phyloP scores from a whole-genome alignment of 1,140 invertebrate species.

The Bombus affinis region DNA sequence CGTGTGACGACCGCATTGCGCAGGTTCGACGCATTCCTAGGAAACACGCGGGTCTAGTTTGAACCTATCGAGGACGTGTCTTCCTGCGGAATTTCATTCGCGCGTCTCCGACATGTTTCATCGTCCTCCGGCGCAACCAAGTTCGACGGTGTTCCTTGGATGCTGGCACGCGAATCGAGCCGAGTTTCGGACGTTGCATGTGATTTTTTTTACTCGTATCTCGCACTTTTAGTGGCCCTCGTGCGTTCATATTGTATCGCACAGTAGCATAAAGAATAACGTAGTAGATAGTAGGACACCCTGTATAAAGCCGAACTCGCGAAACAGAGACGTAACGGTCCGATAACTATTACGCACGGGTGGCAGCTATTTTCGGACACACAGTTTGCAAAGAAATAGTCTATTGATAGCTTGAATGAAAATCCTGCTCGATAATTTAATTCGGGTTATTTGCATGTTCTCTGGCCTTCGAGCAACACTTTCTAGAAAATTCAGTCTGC shows the following conservation, averaged over 20 bases:
- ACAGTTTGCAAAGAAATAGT: not conserved
- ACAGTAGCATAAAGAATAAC: too few relatives aligned
- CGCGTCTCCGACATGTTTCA: not conserved
- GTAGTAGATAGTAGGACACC: not conserved
- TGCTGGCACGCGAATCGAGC: not conserved
- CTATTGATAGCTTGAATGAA: not conserved
- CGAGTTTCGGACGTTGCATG: too few relatives aligned
- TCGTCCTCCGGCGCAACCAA: not conserved
- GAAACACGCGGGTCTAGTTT: not conserved
- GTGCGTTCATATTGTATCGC: too few relatives aligned
- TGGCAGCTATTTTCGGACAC: not conserved
- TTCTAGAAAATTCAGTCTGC: not conserved
- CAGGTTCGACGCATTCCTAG: conserved; percentile 4
- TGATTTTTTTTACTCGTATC: too few relatives aligned
- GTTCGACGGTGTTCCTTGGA: not conserved
- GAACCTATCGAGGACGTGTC: not conserved
- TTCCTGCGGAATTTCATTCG: not conserved
- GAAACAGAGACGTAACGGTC: not conserved
- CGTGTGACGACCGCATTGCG: not conserved
- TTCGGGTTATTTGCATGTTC: not conserved
- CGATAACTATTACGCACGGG: not conserved
- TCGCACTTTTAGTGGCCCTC: too few relatives aligned
- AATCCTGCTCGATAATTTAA: too few relatives aligned
- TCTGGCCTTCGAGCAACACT: not conserved
- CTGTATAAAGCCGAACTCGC: not conserved